phyloP scores from a whole-genome alignment of 1,140 invertebrate species.

The Dendroctonus valens region DNA sequence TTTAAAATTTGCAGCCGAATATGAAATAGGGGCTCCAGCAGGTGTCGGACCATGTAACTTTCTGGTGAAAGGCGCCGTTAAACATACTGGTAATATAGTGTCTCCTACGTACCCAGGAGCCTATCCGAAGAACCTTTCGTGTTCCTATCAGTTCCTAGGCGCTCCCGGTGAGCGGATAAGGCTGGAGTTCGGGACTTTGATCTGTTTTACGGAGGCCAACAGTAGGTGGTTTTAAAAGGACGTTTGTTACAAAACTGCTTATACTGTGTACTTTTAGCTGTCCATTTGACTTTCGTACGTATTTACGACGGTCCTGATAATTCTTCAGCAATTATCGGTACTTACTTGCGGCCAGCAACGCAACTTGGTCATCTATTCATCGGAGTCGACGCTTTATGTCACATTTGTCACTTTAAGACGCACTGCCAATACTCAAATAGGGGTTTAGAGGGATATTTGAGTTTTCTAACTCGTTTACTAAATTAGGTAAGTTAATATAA shows the following conservation, averaged over 20 bases:
- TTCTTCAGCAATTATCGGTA: slow-evolving; percentile 86
- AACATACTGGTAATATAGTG: slow-evolving; percentile 80
- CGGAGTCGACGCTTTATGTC: slow-evolving; percentile 83
- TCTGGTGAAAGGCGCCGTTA: slow-evolving; percentile 71
- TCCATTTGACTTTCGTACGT: slow-evolving; percentile 96
- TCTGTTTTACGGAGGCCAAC: slow-evolving; percentile 96
- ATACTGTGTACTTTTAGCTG: slow-evolving; percentile 67
- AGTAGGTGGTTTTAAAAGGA: slow-evolving; percentile 70
- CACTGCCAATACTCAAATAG: slow-evolving; percentile 87
- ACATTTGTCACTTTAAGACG: slow-evolving; percentile 86
- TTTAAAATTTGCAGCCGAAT: slow-evolving; percentile 65
- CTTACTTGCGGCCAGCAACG: slow-evolving; percentile 97
- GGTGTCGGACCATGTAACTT: slow-evolving; percentile 79
- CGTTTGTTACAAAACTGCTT: not conserved
- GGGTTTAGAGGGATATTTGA: slow-evolving; percentile 93
- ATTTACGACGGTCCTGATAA: slow-evolving; percentile 92
- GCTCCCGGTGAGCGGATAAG: slow-evolving; percentile 85
- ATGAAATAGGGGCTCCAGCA: slow-evolving; percentile 84
- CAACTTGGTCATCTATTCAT: slow-evolving; percentile 93
- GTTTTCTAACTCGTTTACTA: slow-evolving; percentile 95
- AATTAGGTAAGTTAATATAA: slow-evolving; percentile 69
- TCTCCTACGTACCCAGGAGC: slow-evolving; percentile 98
- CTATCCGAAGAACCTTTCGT: slow-evolving; percentile 94
- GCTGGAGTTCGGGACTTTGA: slow-evolving; percentile 96
- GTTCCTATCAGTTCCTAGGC: slow-evolving; percentile 94